Evolutionary conservation across 2,888 invertebrate species (phyloP), one percentile per base, ranked within the genome.

Genomic region (Oeneis ivallda): DNA sequence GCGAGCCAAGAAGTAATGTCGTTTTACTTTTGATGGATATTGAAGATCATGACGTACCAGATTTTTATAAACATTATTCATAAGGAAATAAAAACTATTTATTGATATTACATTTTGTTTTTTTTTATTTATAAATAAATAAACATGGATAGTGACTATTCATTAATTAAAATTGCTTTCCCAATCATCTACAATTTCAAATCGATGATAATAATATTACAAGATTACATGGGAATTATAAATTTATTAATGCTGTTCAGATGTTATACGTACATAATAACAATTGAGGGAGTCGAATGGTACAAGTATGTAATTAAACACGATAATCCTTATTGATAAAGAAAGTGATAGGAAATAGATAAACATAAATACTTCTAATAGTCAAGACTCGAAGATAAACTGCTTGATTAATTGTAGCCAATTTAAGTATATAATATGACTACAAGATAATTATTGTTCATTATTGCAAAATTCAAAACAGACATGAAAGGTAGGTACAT

Each of bases 401-500:
- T 37, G 47, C 49, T 57, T 47, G 58, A 67, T 66, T 67, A 65
- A 37, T 47, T 58, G 49, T 41, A 32, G 34, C 26, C 39, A 34
- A 11, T 56, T 11, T 37, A 54, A 54, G 34, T 70, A 71, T 67
- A 71, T 57, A 69, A 56, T 61, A 52, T 61, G 41, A 41, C 9
- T 50, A 26, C 37, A 41, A 19, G 10, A 39, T 53, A 60, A 15
- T 1, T 7, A 34, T 41, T 37, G 26, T 15, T 53, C 50, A 17
- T 60, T 49, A 60, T 67, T 63, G 62, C 45, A 58, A 56, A 57
- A 62, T 67, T 63, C n/a, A 52, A 59, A 62, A 43, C 49, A 50
- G 71, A 65, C 62, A 73, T 73, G 73, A 71, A 70, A 72, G 72
- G 73, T 73, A 68, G 52, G 63, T 65, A 11, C 56, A 56, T 56